Percentiles rank a stretch among this genome's conserved stretches.
Conservation (phyloP, 2,797 vertebrate genomes). For the Monodelphis domestica region DNA sequence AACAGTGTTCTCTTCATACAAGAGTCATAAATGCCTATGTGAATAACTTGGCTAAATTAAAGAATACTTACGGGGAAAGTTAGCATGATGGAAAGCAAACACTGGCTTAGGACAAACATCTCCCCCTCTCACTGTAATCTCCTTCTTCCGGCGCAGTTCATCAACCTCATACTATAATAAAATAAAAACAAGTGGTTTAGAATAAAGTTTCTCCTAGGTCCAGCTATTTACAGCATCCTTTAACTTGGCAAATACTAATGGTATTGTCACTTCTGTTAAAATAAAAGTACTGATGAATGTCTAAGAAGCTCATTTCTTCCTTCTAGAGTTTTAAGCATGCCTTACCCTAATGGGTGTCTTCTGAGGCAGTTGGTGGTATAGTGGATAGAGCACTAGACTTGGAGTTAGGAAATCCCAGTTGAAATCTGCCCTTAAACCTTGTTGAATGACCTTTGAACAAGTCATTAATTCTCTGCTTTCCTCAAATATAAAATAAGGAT, state of each 20-base stretch:
- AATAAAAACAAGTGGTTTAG: not conserved
- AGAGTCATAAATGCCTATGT: not conserved
- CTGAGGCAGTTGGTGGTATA: not conserved
- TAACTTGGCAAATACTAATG: not conserved
- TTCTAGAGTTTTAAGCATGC: not conserved
- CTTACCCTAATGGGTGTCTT: not conserved
- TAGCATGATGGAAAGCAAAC: slow-evolving; percentile 93
- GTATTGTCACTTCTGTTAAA: not conserved
- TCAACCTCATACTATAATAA: slow-evolving; percentile 92
- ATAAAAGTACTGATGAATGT: not conserved
- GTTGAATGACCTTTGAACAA: not conserved
- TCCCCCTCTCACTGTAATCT: slow-evolving; percentile 94
- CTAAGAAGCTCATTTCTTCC: not conserved
- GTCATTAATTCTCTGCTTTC: not conserved
- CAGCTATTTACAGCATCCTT: not conserved
- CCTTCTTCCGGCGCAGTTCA: slow-evolving; percentile 93
- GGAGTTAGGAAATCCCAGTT: not conserved
- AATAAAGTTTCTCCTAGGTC: slow-evolving; percentile 3
- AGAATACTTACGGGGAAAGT: slow-evolving; percentile 94
- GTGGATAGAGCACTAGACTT: not conserved
- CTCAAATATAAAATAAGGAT: not conserved
- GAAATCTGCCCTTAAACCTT: not conserved
- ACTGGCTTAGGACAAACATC: slow-evolving; percentile 93
- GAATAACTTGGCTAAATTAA: not conserved
- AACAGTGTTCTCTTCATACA: not conserved